A percentile compares a stretch with the other conserved stretches of the same genome.
phyloP scores from a whole-genome alignment of 2,888 invertebrate species.

The Aspidiotus rigidus region DNA sequence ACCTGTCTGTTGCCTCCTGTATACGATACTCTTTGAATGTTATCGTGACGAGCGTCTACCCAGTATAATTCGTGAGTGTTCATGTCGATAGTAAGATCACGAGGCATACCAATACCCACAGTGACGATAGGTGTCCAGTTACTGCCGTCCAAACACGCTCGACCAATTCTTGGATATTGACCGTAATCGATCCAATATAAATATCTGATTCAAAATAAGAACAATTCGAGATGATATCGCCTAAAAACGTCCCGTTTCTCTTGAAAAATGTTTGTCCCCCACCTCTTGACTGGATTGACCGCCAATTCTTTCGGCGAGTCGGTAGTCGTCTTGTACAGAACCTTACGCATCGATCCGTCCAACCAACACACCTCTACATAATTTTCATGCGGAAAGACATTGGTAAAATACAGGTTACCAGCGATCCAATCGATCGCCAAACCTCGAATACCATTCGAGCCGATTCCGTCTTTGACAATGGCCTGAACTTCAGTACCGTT shows the following conservation, averaged over 20 bases:
- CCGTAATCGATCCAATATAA: constrained; percentile 98
- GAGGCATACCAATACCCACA: constrained; percentile 80
- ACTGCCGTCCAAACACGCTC: constrained; percentile 76
- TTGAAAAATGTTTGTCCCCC: background rate
- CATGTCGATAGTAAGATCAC: constrained; percentile 86
- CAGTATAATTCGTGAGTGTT: constrained; percentile 91
- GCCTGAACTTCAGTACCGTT: constrained; percentile 80
- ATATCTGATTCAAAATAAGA: constrained; percentile 47
- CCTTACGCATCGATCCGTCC: constrained; percentile 82
- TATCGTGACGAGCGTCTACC: constrained; percentile 91
- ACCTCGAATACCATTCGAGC: constrained; percentile 82
- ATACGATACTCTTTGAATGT: constrained; percentile 83
- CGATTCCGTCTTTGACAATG: constrained; percentile 77
- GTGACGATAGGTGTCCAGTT: constrained; percentile 78
- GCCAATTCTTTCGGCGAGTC: constrained; percentile 92
- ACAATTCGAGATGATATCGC: too few species aligned
- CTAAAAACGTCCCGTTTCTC: too few species aligned
- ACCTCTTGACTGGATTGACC: constrained; percentile 84
- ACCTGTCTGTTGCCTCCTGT: constrained; percentile 67
- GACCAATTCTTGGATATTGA: constrained; percentile 87
- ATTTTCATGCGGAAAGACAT: constrained; percentile 92
- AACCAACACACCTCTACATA: constrained; percentile 90
- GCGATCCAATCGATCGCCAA: constrained; percentile 95
- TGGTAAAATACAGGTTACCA: constrained; percentile 93
- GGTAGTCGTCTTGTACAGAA: constrained; percentile 79